Conservation (phyloP, 1,140 invertebrate species). For the Aphaenogaster rudis region DNA sequence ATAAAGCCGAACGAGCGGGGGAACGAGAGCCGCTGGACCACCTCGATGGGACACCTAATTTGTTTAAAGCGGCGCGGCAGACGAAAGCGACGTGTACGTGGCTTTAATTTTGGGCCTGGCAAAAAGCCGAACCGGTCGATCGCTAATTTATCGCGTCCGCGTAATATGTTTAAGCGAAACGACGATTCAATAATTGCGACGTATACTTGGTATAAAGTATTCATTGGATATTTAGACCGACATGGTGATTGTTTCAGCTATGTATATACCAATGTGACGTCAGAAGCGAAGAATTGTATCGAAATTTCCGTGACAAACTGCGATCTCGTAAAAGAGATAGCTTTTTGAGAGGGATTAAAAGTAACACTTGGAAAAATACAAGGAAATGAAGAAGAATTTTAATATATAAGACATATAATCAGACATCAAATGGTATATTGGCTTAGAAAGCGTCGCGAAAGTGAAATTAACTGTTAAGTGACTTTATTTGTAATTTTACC, state of each 20-base stretch:
- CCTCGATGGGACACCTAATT: slow-evolving; percentile 65
- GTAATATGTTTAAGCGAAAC: slow-evolving; percentile 16
- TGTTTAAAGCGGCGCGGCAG: slow-evolving; percentile 41
- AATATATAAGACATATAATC: background rate
- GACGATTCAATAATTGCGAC: slow-evolving; percentile 33
- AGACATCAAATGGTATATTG: background rate
- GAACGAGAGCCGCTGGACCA: slow-evolving; percentile 52
- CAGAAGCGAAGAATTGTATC: background rate
- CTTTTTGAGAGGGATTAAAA: background rate
- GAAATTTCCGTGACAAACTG: slow-evolving; percentile 21
- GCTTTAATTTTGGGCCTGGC: slow-evolving; percentile 53
- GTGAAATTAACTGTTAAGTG: background rate
- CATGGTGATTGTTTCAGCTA: background rate
- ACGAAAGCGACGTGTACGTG: slow-evolving; percentile 40
- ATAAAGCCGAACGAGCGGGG: slow-evolving; percentile 75
- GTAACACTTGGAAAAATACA: background rate
- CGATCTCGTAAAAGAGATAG: background rate
- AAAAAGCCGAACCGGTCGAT: slow-evolving; percentile 29
- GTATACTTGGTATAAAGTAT: background rate
- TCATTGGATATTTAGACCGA: background rate
- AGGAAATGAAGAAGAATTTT: background rate
- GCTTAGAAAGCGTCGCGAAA: background rate
- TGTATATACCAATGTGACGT: background rate
- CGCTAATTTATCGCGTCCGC: slow-evolving; percentile 33
- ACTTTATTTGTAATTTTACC: slow-evolving; percentile 15